Percentiles rank a stretch among this genome's conserved stretches.
These are phyloP conservation scores for Paraescarpia echinospica DNA, from an alignment of 1,140 invertebrate species.

Conservation along the genomic window DNA sequence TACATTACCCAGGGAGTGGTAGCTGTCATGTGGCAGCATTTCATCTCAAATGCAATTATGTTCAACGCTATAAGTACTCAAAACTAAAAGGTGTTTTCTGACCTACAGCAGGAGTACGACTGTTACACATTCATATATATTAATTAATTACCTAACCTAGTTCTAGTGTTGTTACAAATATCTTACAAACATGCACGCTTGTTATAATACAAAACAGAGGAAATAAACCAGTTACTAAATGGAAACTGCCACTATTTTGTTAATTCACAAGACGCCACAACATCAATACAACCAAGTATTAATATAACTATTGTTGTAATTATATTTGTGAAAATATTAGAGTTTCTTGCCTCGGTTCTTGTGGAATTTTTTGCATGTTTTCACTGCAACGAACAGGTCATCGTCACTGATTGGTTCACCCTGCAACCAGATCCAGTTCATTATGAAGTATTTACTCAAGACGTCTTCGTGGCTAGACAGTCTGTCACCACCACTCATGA, in stretches of 20 bases:
- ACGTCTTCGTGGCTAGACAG: not conserved
- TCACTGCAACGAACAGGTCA: conserved; percentile 80
- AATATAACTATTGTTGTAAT: not conserved
- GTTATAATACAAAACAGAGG: conserved; percentile 7
- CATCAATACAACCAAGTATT: not conserved
- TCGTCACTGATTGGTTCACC: conserved; percentile 62
- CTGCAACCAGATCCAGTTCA: conserved; percentile 49
- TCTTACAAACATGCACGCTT: not conserved
- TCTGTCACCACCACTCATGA: not conserved
- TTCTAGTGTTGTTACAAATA: not conserved
- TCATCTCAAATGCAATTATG: too few relatives aligned
- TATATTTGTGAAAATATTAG: not conserved
- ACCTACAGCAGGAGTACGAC: too few relatives aligned
- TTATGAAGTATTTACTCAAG: not conserved
- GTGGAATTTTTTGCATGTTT: conserved; percentile 83
- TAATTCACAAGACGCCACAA: not conserved
- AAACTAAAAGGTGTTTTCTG: too few relatives aligned
- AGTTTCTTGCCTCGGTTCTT: conserved; percentile 61
- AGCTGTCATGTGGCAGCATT: too few relatives aligned
- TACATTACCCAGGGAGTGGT: too few relatives aligned
- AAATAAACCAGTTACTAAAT: conserved; percentile 5
- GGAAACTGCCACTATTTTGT: not conserved
- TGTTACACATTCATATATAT: too few relatives aligned
- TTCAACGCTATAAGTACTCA: too few relatives aligned
- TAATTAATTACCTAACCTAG: not conserved